These are phyloP conservation scores for Tetragonula carbonaria DNA, from an alignment of 2,888 invertebrate species.

Conservation along the genomic window DNA sequence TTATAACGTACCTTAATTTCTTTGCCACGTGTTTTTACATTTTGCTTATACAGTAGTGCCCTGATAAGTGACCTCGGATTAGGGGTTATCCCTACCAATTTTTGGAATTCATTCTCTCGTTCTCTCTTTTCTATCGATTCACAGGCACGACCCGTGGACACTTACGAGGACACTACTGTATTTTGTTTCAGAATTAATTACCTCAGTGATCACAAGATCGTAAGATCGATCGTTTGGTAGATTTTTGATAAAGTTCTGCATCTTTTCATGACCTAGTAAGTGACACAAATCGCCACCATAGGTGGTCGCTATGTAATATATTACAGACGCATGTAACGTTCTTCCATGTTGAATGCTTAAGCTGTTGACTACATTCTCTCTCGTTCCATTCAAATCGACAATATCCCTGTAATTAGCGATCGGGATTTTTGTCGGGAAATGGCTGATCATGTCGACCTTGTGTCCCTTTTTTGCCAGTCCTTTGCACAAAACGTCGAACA, in stretches of 20 bases:
- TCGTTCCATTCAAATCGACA: conserved; percentile 70
- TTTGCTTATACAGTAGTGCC: too few relatives aligned
- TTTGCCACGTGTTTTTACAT: too few relatives aligned
- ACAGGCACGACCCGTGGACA: too few relatives aligned
- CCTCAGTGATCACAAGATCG: conserved; percentile 75
- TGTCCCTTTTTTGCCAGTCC: conserved; percentile 84
- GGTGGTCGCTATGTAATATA: conserved; percentile 26
- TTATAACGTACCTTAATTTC: too few relatives aligned
- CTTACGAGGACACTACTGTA: neutral
- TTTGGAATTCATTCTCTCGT: too few relatives aligned
- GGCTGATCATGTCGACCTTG: conserved; percentile 82
- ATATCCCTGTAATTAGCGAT: conserved; percentile 82
- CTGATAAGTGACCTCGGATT: too few relatives aligned
- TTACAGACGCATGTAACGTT: neutral
- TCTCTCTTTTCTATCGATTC: too few relatives aligned
- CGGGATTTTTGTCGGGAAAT: conserved; percentile 78
- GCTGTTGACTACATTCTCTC: conserved; percentile 63
- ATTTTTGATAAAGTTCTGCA: conserved; percentile 71
- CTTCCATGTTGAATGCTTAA: conserved; percentile 63
- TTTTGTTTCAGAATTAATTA: conserved; percentile 37
- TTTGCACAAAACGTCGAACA: conserved; percentile 83
- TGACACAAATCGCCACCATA: conserved; percentile 68
- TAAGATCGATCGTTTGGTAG: conserved; percentile 74
- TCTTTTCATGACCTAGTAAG: conserved; percentile 57
- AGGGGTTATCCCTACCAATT: too few relatives aligned